A percentile compares a stretch with the other conserved stretches of the same genome.
Conservation (phyloP, 2,113 vertebrate species). For the Paedocypris sp. region DNA sequence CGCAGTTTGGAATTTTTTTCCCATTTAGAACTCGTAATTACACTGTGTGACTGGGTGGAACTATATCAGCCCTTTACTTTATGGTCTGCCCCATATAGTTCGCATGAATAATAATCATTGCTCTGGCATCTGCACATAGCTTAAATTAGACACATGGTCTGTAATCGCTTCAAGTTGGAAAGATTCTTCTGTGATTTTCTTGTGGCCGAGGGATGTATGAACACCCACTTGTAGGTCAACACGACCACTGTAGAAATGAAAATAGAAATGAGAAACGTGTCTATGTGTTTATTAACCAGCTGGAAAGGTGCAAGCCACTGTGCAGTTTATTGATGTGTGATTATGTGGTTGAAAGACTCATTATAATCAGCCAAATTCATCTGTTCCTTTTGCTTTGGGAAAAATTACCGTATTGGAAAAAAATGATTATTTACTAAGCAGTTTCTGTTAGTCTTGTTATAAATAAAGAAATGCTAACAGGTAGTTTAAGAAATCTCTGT, state of each 20-base stretch:
- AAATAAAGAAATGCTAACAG: neutral
- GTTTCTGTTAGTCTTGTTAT: neutral
- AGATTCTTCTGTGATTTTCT: constrained; percentile 28
- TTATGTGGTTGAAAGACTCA: too few relatives aligned
- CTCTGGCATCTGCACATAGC: constrained; percentile 3
- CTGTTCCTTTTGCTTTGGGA: too few relatives aligned
- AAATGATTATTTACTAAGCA: neutral
- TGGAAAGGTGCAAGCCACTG: too few relatives aligned
- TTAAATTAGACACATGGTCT: constrained; percentile 29
- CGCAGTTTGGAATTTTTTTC: constrained; percentile 17
- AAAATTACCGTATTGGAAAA: neutral
- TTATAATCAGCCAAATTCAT: too few relatives aligned
- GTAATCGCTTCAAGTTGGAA: constrained; percentile 20
- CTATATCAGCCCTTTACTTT: constrained; percentile 18
- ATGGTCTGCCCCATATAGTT: constrained; percentile 24
- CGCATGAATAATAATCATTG: constrained; percentile 30
- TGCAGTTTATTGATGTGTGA: too few relatives aligned
- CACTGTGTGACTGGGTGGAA: constrained; percentile 18
- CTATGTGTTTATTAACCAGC: neutral
- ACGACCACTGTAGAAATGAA: too few relatives aligned
- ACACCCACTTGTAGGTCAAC: neutral
- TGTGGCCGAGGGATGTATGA: constrained; percentile 22
- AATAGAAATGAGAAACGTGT: too few relatives aligned
- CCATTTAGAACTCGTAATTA: constrained; percentile 34
- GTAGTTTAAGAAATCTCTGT: neutral